phyloP scores from a whole-genome alignment of 2,888 invertebrate genomes.

The Cheilosia impressa region DNA sequence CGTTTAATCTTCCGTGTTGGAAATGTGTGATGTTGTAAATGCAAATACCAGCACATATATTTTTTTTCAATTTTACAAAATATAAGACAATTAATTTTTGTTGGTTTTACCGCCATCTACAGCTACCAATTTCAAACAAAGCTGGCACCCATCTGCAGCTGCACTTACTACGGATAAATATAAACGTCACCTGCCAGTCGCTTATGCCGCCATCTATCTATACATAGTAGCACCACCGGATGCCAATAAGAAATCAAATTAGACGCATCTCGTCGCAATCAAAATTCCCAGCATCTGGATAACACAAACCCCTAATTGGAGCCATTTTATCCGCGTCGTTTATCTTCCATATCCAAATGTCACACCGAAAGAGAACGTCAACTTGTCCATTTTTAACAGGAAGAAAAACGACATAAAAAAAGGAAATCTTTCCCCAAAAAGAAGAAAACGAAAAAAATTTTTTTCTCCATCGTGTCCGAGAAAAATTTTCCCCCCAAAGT shows the following conservation, averaged over 20 bases:
- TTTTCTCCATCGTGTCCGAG: conserved; percentile 71
- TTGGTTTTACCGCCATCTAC: not conserved
- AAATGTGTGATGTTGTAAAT: no score
- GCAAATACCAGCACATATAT: no score
- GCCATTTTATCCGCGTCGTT: conserved; percentile 66
- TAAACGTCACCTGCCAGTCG: no score
- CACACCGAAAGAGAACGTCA: conserved; percentile 63
- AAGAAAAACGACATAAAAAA: conserved; percentile 70
- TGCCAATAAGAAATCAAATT: conserved; percentile 38
- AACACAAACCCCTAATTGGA: conserved; percentile 47
- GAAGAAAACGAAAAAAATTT: conserved; percentile 46
- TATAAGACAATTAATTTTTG: no score
- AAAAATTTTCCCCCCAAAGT: conserved; percentile 67
- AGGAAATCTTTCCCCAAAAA: conserved; percentile 61
- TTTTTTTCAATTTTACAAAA: no score
- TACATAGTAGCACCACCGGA: conserved; percentile 3
- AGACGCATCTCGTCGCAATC: conserved; percentile 65
- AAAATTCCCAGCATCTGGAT: conserved; percentile 71
- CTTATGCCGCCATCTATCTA: conserved; percentile 3
- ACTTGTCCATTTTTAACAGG: conserved; percentile 55
- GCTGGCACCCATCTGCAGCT: not conserved
- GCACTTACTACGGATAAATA: conserved; percentile 47
- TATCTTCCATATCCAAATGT: conserved; percentile 58
- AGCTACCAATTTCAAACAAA: not conserved
- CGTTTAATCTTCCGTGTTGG: no score